Conservation (phyloP, 1,140 invertebrate species). For the Ceratina australensis region DNA sequence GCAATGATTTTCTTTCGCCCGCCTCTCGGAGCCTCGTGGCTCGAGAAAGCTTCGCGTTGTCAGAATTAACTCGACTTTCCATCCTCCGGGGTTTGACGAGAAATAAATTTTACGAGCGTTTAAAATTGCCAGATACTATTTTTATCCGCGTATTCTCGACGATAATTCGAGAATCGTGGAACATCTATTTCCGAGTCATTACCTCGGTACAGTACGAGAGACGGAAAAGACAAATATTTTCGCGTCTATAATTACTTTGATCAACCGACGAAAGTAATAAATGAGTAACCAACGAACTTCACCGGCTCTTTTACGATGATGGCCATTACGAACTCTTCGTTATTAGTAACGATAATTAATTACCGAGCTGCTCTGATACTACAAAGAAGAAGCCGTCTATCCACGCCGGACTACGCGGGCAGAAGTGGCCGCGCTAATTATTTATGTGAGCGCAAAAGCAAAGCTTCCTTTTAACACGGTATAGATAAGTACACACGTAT, state of each 20-base stretch:
- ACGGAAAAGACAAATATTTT: background rate
- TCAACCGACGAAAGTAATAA: slow-evolving; percentile 17
- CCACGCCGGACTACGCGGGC: background rate
- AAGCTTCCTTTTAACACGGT: background rate
- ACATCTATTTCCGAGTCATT: background rate
- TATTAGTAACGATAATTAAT: slow-evolving; percentile 40
- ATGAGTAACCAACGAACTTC: background rate
- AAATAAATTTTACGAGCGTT: too few relatives aligned
- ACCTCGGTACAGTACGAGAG: background rate
- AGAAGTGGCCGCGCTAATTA: background rate
- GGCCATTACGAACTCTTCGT: background rate
- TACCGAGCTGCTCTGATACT: slow-evolving; percentile 1
- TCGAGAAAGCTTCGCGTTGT: background rate
- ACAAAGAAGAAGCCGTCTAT: background rate
- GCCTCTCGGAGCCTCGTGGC: too few relatives aligned
- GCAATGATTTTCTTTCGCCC: slow-evolving; percentile 1
- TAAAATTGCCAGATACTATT: too few relatives aligned
- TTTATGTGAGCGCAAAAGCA: background rate
- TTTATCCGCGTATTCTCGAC: too few relatives aligned
- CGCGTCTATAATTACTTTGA: slow-evolving; percentile 15
- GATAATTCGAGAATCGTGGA: background rate
- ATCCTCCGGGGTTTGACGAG: background rate
- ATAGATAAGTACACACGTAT: background rate
- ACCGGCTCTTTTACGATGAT: background rate
- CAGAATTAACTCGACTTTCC: slow-evolving; percentile 3